These are phyloP conservation scores for Euzetes globulus DNA, from an alignment of 2,888 invertebrate genomes.

Conservation along the genomic window DNA sequence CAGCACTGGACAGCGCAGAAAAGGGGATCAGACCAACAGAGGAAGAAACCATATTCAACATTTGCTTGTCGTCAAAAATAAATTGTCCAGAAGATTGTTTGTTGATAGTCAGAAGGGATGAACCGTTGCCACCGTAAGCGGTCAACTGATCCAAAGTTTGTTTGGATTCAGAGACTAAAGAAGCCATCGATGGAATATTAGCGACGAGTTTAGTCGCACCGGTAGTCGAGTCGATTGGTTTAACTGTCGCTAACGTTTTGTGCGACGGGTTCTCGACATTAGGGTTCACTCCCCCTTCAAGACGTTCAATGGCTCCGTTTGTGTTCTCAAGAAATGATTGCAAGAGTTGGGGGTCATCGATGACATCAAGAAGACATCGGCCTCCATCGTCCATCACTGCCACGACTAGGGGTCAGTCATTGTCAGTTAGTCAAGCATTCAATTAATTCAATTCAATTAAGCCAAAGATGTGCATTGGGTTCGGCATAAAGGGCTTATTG, in stretches of 20 bases:
- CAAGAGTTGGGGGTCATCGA: slow-evolving; percentile 46
- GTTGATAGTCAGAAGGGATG: not conserved
- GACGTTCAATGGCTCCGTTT: slow-evolving; percentile 21
- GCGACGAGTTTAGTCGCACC: slow-evolving; percentile 26
- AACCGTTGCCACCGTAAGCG: slow-evolving; percentile 24
- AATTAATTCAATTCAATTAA: not conserved
- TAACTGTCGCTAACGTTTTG: not conserved
- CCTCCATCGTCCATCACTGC: slow-evolving; percentile 46
- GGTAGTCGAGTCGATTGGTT: slow-evolving; percentile 10
- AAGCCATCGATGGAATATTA: not conserved
- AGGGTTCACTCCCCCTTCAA: slow-evolving; percentile 3
- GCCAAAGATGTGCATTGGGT: not conserved
- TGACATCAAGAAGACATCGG: slow-evolving; percentile 47
- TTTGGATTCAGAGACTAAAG: slow-evolving; percentile 10
- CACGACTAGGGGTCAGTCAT: not conserved
- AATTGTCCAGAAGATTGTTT: slow-evolving; percentile 6
- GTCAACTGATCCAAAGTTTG: slow-evolving; percentile 26
- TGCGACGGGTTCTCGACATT: slow-evolving; percentile 13
- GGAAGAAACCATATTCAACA: slow-evolving; percentile 23
- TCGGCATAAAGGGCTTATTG: too few species aligned
- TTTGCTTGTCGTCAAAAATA: slow-evolving; percentile 9
- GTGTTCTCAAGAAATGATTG: slow-evolving; percentile 45
- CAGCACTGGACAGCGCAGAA: slow-evolving; percentile 6
- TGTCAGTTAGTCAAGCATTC: not conserved
- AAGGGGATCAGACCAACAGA: slow-evolving; percentile 31